These are phyloP conservation scores for Pangasius sanitwongsei DNA, from an alignment of 2,797 vertebrate species.

Conservation along the genomic window DNA sequence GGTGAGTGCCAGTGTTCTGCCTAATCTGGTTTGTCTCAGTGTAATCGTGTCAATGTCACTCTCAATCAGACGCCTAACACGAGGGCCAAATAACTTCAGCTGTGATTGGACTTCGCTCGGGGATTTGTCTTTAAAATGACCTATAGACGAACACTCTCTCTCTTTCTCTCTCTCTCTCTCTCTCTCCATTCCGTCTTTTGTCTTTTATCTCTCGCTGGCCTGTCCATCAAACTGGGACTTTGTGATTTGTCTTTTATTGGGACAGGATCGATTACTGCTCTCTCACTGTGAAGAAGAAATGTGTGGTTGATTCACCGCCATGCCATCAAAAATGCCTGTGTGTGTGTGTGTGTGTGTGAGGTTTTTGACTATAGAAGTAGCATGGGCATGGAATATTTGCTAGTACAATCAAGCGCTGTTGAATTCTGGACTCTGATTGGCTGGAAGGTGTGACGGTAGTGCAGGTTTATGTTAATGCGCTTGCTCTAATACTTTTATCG, in stretches of 20 bases:
- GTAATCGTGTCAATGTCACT: constrained; percentile 87
- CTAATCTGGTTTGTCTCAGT: constrained; percentile 82
- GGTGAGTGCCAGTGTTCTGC: constrained; percentile 69
- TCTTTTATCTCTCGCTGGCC: constrained; percentile 27
- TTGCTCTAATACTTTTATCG: neutral
- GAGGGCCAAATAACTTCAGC: constrained; percentile 79
- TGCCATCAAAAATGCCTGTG: neutral
- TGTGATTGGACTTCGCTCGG: constrained; percentile 70
- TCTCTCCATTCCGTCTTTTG: constrained; percentile 2
- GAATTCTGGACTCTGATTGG: neutral
- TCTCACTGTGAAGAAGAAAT: neutral
- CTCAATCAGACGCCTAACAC: constrained; percentile 82
- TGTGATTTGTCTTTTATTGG: constrained; percentile 35
- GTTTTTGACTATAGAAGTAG: neutral
- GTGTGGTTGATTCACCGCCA: neutral
- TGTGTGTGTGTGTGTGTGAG: neutral
- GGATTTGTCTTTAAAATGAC: constrained; percentile 70
- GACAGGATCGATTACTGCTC: constrained; percentile 19
- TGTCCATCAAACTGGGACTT: constrained; percentile 30
- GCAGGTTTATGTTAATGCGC: neutral
- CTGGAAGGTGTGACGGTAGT: too few species aligned
- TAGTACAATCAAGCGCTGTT: neutral
- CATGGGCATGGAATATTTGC: neutral
- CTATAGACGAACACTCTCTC: constrained; percentile 62
- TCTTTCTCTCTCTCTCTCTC: neutral